A percentile compares a stretch with the other conserved stretches of the same genome.
These are phyloP conservation scores for Hydrozoanthus gracilis DNA, from an alignment of 92 coral and sea anemone genomes.

Conservation along the genomic window DNA sequence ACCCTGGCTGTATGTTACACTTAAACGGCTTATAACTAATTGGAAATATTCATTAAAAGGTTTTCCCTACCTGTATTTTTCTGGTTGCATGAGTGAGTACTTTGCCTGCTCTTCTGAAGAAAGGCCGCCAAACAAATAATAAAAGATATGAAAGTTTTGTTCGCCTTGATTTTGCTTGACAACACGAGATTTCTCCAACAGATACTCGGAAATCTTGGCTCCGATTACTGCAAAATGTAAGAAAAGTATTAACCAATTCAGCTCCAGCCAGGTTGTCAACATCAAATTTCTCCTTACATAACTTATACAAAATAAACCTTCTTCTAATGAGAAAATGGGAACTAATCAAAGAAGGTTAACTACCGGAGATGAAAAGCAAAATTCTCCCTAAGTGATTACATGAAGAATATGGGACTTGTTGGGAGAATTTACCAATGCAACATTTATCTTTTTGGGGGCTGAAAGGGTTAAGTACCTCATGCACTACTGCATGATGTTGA, in stretches of 20 bases:
- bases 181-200: slow-evolving; percentile 86
- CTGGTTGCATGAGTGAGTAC: slow-evolving; percentile 74
- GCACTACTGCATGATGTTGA: no score
- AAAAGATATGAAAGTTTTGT: slow-evolving; percentile 87
- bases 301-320: no score
- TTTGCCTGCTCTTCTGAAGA: slow-evolving; percentile 75
- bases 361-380: no score
- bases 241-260: not conserved
- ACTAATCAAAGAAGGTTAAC: no score
- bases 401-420: no score
- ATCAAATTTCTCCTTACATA: no score
- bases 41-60: not conserved
- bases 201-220: slow-evolving; percentile 91
- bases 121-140: slow-evolving; percentile 84
- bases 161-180: slow-evolving; percentile 78
- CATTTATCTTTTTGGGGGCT: no score
- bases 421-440: no score
- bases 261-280: no score
- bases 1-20: not conserved
- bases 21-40: not conserved
- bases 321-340: no score
- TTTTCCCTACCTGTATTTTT: slow-evolving; percentile 70
- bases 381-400: no score
- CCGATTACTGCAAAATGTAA: slow-evolving; percentile 68
- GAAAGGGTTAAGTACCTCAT: no score